phyloP scores from a whole-genome alignment of 2,888 invertebrate species.

The Magallana nippona region DNA sequence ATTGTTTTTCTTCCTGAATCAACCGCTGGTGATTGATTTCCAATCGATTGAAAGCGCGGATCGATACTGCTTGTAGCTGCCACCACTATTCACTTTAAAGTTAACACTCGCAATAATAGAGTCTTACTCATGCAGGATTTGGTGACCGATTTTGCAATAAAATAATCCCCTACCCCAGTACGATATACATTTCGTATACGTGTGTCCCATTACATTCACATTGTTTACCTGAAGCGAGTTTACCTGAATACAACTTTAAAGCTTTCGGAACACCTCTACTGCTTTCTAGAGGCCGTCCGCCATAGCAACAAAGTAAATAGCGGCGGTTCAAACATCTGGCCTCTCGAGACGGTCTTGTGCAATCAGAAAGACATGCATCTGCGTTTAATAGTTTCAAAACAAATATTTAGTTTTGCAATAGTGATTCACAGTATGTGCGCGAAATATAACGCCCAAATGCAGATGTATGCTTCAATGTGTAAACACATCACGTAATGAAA shows the following conservation, averaged over 20 bases:
- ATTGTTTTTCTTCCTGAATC: slow-evolving; percentile 6
- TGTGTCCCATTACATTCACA: background rate
- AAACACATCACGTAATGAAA: no score
- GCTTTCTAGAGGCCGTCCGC: background rate
- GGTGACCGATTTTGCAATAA: background rate
- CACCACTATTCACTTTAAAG: background rate
- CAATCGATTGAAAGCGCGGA: background rate
- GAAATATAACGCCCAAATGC: no score
- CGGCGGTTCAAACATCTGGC: background rate
- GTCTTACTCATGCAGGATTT: background rate
- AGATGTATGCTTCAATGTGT: no score
- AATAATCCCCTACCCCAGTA: background rate
- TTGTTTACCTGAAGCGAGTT: slow-evolving; percentile 8
- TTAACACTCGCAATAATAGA: no score
- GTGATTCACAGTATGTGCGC: no score
- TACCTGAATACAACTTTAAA: background rate
- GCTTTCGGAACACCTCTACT: slow-evolving; percentile 20
- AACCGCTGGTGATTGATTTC: slow-evolving; percentile 1
- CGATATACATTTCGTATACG: background rate
- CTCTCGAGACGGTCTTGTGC: no score
- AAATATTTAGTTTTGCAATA: no score
- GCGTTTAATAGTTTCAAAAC: no score
- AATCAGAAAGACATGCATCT: no score
- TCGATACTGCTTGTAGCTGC: background rate
- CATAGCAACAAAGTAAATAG: slow-evolving; percentile 4